Evolutionary conservation across 2,797 vertebrate species (phyloP), one percentile per base, ranked within the genome.

Genomic region (Danio jaintianensis): DNA sequence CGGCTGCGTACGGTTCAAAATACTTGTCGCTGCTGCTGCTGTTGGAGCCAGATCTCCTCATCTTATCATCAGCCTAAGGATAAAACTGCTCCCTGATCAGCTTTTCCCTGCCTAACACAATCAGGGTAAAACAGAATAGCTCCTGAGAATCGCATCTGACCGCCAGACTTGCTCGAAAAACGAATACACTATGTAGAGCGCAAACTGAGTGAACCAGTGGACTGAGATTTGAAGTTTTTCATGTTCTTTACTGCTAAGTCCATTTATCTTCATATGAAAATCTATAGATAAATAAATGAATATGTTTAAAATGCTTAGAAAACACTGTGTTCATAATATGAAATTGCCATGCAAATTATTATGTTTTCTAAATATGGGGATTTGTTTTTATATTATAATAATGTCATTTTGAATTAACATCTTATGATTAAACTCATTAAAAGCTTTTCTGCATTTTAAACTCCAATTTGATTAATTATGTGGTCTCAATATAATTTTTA

Each of bases 21-120:
- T 20, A 40, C 42, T 36, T n/a, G 69, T 87, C 85, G 78, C 83
- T 89, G 87, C 81, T 75, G 68, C 80, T 85, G 29, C 29, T 29
- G 29, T 29, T 29, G 67, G 12, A 73, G 50, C 71, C 76, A 84
- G 62, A 85, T 76, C 79, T 72, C 18, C 20, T 81, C 74, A 75
- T 75, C 56, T 75, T 52, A 73, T 82, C 67, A 58, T 82, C 76
- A 83, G 55, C 67, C 74, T 67, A 38, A 75, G 67, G 56, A 79
- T 83, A 58, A 81, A 56, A 38, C 63, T 68, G 53, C 18, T 50
- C 52, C n/a, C 52, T 59, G 59, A 55, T 58, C 67, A 83, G 72
- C 69, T 80, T 63, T 75, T 55, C 42, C 52, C 20, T 72, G 45
- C 42, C 67, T 59, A 73, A 61, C 67, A 80, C 55, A 74, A 81